Conservation (phyloP, 2,113 vertebrate species). For the Microcebus tavaratra region DNA sequence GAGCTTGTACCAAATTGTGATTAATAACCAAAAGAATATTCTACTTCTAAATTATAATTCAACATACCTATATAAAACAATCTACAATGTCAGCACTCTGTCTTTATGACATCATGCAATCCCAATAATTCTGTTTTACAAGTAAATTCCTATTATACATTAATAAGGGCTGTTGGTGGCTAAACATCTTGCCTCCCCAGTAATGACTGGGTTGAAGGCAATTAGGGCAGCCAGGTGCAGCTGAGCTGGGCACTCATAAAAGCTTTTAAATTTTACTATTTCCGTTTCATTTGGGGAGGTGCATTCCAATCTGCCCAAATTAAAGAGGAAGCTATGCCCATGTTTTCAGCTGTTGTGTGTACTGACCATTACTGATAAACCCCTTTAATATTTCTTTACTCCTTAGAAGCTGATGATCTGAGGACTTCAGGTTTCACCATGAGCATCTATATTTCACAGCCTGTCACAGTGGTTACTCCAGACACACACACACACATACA, state of each 20-base stretch:
- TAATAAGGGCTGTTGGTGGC: conserved; percentile 90
- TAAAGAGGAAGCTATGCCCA: conserved; percentile 88
- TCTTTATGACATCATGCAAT: conserved; percentile 89
- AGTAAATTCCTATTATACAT: conserved; percentile 91
- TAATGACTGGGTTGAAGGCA: conserved; percentile 90
- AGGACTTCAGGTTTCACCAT: conserved; percentile 41
- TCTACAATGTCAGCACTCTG: conserved; percentile 89
- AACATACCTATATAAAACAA: conserved; percentile 85
- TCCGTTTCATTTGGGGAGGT: conserved; percentile 89
- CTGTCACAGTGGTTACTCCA: not conserved
- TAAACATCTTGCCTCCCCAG: conserved; percentile 87
- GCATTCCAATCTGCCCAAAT: conserved; percentile 90
- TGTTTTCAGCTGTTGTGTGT: conserved; percentile 85
- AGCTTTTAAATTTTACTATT: conserved; percentile 97
- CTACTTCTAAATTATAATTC: conserved; percentile 85
- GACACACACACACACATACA: not conserved
- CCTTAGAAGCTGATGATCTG: conserved; percentile 44
- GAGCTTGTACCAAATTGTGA: conserved; percentile 78
- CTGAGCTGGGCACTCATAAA: conserved; percentile 91
- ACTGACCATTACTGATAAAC: conserved; percentile 74
- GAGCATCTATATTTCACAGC: conserved; percentile 39
- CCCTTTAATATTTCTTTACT: conserved; percentile 16
- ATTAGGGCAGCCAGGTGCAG: conserved; percentile 98
- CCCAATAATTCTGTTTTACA: conserved; percentile 90
- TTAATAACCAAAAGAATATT: conserved; percentile 84